Conservation (phyloP, 2,888 invertebrate genomes). For the Teinopalpus imperialis region DNA sequence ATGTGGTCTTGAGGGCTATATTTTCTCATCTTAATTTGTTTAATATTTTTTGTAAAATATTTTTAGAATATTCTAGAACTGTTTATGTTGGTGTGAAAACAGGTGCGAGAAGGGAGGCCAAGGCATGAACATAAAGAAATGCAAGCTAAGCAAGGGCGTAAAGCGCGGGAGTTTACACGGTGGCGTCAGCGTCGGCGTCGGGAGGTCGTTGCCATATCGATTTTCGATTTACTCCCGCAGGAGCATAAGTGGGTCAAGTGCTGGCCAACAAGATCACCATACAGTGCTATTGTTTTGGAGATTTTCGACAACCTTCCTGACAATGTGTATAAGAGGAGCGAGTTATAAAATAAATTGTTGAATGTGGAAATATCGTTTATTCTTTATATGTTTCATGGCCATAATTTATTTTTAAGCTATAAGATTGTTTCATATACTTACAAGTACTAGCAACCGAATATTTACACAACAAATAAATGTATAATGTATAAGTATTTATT, state of each 20-base stretch:
- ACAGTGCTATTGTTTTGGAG: constrained; percentile 3
- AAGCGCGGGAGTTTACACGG: constrained; percentile 55
- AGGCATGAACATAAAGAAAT: constrained; percentile 7
- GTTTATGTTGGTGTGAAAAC: not conserved
- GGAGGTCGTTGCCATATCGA: constrained; percentile 65
- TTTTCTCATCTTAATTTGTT: too few species aligned
- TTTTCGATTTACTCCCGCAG: constrained; percentile 74
- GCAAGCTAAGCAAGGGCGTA: constrained; percentile 11
- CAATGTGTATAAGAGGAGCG: too few species aligned
- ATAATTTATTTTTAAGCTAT: too few species aligned
- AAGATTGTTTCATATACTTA: too few species aligned
- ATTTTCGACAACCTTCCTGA: not conserved
- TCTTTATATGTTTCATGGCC: too few species aligned
- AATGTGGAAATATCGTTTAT: too few species aligned
- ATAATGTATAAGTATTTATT: too few species aligned
- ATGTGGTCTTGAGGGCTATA: too few species aligned
- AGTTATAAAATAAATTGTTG: too few species aligned
- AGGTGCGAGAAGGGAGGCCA: not conserved
- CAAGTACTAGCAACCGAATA: too few species aligned
- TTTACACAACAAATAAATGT: too few species aligned
- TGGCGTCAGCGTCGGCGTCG: constrained; percentile 49
- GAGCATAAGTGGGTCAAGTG: constrained; percentile 74
- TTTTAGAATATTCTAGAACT: too few species aligned
- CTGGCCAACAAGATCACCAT: constrained; percentile 50
- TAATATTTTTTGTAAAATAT: not conserved